phyloP scores from a whole-genome alignment of 1,140 invertebrate genomes.

The Battus philenor region DNA sequence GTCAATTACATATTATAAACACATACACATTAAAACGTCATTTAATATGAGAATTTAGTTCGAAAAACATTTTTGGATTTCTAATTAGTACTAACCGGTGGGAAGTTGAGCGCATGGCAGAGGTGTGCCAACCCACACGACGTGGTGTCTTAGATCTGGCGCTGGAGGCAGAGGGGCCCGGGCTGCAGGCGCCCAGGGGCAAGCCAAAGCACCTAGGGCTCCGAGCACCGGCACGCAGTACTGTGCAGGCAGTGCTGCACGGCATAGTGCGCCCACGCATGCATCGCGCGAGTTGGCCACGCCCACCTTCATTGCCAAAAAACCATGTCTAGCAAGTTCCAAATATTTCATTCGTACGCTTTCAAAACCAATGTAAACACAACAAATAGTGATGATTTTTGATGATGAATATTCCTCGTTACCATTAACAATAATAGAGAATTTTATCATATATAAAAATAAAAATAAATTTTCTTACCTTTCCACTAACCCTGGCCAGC shows the following conservation, averaged over 20 bases:
- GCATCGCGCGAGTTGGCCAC: constrained; percentile 84
- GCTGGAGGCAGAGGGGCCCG: constrained; percentile 64
- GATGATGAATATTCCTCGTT: no score
- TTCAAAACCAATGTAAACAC: no score
- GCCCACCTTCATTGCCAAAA: constrained; percentile 55
- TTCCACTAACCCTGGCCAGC: constrained; percentile 79
- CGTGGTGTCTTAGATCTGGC: constrained; percentile 84
- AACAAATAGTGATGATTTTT: no score
- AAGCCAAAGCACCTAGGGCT: constrained; percentile 76
- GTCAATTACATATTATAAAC: no score
- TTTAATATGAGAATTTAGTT: no score
- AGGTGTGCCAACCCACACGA: constrained; percentile 95
- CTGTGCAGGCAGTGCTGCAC: constrained; percentile 95
- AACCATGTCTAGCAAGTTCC: no score
- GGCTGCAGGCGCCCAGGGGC: constrained; percentile 72
- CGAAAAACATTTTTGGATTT: no score
- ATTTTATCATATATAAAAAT: no score
- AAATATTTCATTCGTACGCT: no score
- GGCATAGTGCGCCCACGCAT: constrained; percentile 95
- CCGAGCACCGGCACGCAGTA: constrained; percentile 93
- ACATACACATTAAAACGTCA: no score
- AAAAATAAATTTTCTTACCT: no score
- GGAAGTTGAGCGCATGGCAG: constrained; percentile 88
- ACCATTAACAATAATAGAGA: no score
- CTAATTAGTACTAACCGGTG: constrained; percentile 77